Evolutionary conservation across 2,888 invertebrate species (phyloP), one percentile per base, ranked within the genome.

Genomic region (Eilema caniola): DNA sequence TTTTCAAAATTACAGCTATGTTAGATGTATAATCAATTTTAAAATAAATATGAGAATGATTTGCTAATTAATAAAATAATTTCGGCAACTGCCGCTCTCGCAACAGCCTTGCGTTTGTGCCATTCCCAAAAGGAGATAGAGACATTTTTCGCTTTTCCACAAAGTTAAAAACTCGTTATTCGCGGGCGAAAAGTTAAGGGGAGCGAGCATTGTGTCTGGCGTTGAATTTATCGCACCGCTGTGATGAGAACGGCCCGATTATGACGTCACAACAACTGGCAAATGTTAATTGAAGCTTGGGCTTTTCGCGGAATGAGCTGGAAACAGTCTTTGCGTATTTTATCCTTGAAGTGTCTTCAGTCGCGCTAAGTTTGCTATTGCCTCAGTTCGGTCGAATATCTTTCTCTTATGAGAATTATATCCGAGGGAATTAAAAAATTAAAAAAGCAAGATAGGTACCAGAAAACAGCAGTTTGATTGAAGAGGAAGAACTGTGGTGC

Each of bases 101-200:
- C 62, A 12, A 14, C 56, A 83, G 86, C 86, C 76, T 20, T 24
- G 73, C 47, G 0, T 73, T 83, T 82, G 24, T n/a, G 62, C 89
- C 81, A 72, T 69, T 63, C 57, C 77, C 82, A 73, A 88, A 86
- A 88, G 84, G 84, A 92, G 92, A 93, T 93, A 91, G 92, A 93
- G 92, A 94, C 92, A 93, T 94, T 94, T 94, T 93, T 93, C 93
- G 93, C 92, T 93, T 92, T 92, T 92, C 93, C 94, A 93, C 94
- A 95, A 95, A 95, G 94, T 95, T 95, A 95, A 95, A 95, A 95
- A 95, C 94, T 95, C 94, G 94, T 95, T 95, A 94, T 90, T 92
- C 91, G 92, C 89, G 90, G 92, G 90, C 90, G 89, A 89, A 90
- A 92, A 93, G 92, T 93, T 95, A 91, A 90, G 88, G 89, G 89